Conservation (phyloP, 30 jellyfish, hydroid and myxozoan genomes). For the Chironex yamaguchii region DNA sequence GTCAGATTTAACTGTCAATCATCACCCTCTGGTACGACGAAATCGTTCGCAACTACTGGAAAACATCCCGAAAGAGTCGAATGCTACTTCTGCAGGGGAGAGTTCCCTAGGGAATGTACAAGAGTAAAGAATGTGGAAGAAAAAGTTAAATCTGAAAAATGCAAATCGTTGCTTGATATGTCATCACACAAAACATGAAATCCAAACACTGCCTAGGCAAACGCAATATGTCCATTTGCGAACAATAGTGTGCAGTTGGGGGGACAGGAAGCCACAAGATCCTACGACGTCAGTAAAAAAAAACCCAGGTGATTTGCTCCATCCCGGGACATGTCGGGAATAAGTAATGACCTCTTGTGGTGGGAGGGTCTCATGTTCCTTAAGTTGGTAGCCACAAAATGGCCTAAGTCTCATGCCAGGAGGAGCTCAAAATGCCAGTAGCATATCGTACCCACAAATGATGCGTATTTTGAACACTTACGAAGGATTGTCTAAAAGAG, state of each 20-base stretch:
- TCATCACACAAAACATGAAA: too few species aligned
- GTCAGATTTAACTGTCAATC: too few species aligned
- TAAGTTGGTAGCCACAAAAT: background rate
- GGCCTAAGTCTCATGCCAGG: too few species aligned
- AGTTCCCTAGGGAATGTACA: constrained; percentile 1
- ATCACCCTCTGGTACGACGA: background rate
- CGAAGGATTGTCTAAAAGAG: constrained; percentile 45
- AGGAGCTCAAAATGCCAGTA: too few species aligned
- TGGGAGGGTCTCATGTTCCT: constrained; percentile 66
- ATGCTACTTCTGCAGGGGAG: constrained; percentile 56
- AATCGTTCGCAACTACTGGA: constrained; percentile 19
- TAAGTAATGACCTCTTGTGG: constrained; percentile 5
- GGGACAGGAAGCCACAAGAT: too few species aligned
- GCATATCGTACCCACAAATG: constrained; percentile 3
- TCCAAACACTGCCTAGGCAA: too few species aligned
- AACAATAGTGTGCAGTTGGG: too few species aligned
- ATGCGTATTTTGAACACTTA: constrained; percentile 21
- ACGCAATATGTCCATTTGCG: too few species aligned
- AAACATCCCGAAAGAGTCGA: too few species aligned
- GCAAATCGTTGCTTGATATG: constrained; percentile 64
- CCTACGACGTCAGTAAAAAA: too few species aligned
- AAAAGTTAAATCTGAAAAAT: background rate
- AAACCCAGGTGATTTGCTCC: constrained; percentile 71
- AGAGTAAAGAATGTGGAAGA: constrained; percentile 24
- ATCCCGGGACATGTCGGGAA: too few species aligned